Evolutionary conservation across 2,888 invertebrate genomes (phyloP), one percentile per base, ranked within the genome.

Genomic region (Melieria omissa): DNA sequence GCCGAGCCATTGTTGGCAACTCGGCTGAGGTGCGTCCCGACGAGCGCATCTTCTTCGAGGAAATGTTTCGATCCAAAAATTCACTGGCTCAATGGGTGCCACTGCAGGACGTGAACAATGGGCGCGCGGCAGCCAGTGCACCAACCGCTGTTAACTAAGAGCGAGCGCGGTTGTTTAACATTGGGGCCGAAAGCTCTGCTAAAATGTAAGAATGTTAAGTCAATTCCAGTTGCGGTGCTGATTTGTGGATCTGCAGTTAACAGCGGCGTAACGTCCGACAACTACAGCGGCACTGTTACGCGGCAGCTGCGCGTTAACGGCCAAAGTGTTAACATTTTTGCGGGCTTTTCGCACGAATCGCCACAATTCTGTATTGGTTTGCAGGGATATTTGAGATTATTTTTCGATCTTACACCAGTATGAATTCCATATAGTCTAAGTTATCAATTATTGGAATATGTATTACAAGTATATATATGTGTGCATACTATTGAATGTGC

Each of bases 81-180:
- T 89, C 90, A 8, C 89, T 89, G 1, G 90, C 90, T 3, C 89
- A 90, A 80, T 90, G 90, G 90, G 84, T 90, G 46, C 88, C 89
- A 16, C 80, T 90, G 12, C 86, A 88, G 41, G 89, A 90, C 55
- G 80, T 78, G 4, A 78, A 73, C 44, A 73, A 66, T 58, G 62
- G 62, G 54, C 73, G 74, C 8, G 29, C 57, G 57, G 44, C 64
- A 44, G 62, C 62, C 10, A 62, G 12, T 42, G 52, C 47, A 46
- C 49, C 61, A 64, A 49, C 66, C 14, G 64, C 16, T 52, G 60
- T 52, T 9, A 60, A 67, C 16, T 67, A 67, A 60, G 29, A 7
- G 45, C 5, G 42, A 44, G 10, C 29, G 29, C 29, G 2, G 29
- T 29, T 29, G 29, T 29, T 29, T 29, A 29, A 29, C 29, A 29